These are phyloP conservation scores for Xerus inauris DNA, from an alignment of 2,113 vertebrate species.

Conservation along the genomic window DNA sequence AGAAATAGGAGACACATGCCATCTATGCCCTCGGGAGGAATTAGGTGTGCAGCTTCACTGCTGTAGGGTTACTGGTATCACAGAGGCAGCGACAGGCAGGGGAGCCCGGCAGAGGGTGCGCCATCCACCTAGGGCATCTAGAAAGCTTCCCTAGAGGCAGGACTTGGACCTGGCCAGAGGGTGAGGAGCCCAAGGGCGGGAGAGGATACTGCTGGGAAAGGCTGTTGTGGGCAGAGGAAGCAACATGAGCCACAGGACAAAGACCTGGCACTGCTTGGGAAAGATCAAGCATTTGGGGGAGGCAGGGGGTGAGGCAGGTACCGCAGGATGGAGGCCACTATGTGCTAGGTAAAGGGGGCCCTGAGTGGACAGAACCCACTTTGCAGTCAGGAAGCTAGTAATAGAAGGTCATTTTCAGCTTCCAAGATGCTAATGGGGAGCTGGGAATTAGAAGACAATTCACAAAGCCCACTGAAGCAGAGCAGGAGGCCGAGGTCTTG, in stretches of 20 bases:
- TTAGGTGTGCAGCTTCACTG: too few species aligned
- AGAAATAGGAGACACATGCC: not conserved
- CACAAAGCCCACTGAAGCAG: not conserved
- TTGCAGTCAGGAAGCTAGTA: not conserved
- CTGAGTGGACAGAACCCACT: not conserved
- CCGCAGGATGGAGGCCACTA: not conserved
- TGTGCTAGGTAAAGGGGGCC: not conserved
- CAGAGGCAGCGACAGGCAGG: not conserved
- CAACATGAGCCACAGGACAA: fast-evolving
- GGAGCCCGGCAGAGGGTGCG: fast-evolving
- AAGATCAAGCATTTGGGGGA: too few species aligned
- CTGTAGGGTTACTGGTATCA: fast-evolving
- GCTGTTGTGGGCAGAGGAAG: not conserved
- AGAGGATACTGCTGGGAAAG: not conserved
- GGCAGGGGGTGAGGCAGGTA: not conserved
- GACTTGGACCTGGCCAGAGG: not conserved
- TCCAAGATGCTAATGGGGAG: not conserved
- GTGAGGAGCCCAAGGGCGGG: too few species aligned
- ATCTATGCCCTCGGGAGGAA: not conserved
- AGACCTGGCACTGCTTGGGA: not conserved
- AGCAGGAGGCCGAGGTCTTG: not conserved
- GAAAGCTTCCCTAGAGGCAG: not conserved
- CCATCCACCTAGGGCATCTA: fast-evolving
- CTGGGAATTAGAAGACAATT: not conserved
- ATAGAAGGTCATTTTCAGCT: not conserved